Percentiles rank a stretch among this genome's conserved stretches.
These are phyloP conservation scores for Idaea aversata DNA, from an alignment of 2,888 invertebrate genomes.

Conservation along the genomic window DNA sequence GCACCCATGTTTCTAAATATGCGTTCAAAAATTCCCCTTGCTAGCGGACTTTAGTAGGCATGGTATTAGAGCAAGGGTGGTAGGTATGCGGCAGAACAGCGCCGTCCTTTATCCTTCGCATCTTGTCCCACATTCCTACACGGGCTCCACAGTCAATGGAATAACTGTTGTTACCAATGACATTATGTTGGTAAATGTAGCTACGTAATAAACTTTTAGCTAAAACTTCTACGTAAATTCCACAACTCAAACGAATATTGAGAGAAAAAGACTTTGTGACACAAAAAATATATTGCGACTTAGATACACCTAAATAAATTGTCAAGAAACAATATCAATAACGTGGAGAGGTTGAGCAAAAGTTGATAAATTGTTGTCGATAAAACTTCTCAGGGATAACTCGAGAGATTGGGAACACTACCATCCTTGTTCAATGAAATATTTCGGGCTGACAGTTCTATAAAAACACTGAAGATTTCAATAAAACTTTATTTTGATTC, in stretches of 20 bases:
- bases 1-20: no score
- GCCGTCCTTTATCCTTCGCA: not conserved
- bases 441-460: not conserved
- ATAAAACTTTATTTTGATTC: not conserved
- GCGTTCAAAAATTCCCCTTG: no score
- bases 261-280: slow-evolving; percentile 15
- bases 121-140: not conserved
- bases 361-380: not conserved
- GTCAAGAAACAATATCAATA: slow-evolving; percentile 1
- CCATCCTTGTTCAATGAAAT: not conserved
- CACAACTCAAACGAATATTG: not conserved
- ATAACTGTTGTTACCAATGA: not conserved
- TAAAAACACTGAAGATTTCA: not conserved
- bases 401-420: not conserved
- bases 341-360: not conserved
- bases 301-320: slow-evolving; percentile 1
- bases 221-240: not conserved
- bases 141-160: not conserved
- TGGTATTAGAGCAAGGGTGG: not conserved
- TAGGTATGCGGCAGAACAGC: slow-evolving; percentile 31
- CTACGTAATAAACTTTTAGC: not conserved
- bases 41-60: no score
- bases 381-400: not conserved
- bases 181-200: not conserved
- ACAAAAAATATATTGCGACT: not conserved